Evolutionary conservation across 2,113 vertebrate species (phyloP), one percentile per base, ranked within the genome.

Genomic region (Brachyhypopomus occidentalis): DNA sequence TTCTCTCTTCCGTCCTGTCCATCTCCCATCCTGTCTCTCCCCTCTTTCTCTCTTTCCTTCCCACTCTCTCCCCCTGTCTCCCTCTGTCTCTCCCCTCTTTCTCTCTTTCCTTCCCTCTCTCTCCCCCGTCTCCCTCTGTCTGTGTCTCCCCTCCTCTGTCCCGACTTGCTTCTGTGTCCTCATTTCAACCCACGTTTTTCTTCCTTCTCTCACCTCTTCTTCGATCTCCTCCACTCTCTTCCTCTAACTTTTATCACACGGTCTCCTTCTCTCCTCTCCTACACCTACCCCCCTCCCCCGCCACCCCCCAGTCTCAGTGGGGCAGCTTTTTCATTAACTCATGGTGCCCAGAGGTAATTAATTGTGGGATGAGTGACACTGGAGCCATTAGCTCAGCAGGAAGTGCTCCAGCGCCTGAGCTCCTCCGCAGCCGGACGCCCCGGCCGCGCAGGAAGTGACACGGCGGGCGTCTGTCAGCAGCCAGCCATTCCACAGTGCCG

Each of bases 291-390:
- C 14, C 63, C n/a, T 9, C 56, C 19, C 79, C 20, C 45, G 14
- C n/a, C 25, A 22, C 59, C 81, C 74, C 25, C 12, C 36, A 60
- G 76, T 84, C 85, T 83, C 83, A 64, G 77, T 83, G 86, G 87
- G 88, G 77, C 78, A 71, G 73, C 75, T 85, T 78, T 84, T 88
- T 87, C 84, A 88, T 88, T 87, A 88, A 87, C 71, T 75, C 85
- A 74, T 79, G 25, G 72, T 60, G 72, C 76, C 72, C 73, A 76
- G 78, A 83, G 67, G 87, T 88, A 84, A 87, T 89, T 88, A 88
- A 87, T 88, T 86, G 84, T 66, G 77, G 81, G 83, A 84, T 88
- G 86, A 88, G 84, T 89, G 87, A 88, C 87, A 84, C 81, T 20
- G 83, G 86, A 75, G 83, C 84, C 86, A 88, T 88, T 87, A 88